Base-by-base conservation (phyloP, 2,888 invertebrate species). In the Drosophila mettleri region DNA sequence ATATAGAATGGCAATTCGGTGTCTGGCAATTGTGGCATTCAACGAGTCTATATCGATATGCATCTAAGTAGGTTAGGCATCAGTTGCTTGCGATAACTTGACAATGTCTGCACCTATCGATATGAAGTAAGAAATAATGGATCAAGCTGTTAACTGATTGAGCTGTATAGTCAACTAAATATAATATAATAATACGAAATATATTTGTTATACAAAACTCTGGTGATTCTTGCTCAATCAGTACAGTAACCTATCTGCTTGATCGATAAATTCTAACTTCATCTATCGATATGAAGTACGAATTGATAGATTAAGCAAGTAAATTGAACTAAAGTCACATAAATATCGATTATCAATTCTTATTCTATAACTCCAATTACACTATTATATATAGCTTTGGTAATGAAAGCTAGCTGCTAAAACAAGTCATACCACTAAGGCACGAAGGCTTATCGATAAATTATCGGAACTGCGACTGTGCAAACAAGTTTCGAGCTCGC, bases 1-100 rank as follows among this genome's bases (percentile, higher is more conserved):
- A 65, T 69, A 61, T 65, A 75, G 65, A 64, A 75, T 69, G 16
- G 64, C 64, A 41, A 59, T 39, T 48, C 41, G 38, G 18, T 33
- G 49, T 43, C 66, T 33, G 45, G 24, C 34, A 6, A 39, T 18
- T 45, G 54, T 39, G 38, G 38, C 29, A 60, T 16, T 14, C 7
- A n/a, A 34, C 39, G 51, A 24, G 22, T 29, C 12, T 20, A 29
- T 29, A 34, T 60, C 27, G 33, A 55, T 24, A 34, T 16, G 2
- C 27, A 41, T 41, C 14, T 31, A 20, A 38, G 10, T 52, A 9
- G 38, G 52, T 10, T 46, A 27, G 1, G 27, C 34, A n/a, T 34
- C n/a, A 5, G 3, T 39, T 39, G 3, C n/a, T 10, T 1, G n/a
- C 16, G 16, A 34, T 49, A 49, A 10, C 10, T 14, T 9, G 24